Evolutionary conservation across 1,140 invertebrate genomes (phyloP), one percentile per base, ranked within the genome.

Genomic region (Pararge aegeria): DNA sequence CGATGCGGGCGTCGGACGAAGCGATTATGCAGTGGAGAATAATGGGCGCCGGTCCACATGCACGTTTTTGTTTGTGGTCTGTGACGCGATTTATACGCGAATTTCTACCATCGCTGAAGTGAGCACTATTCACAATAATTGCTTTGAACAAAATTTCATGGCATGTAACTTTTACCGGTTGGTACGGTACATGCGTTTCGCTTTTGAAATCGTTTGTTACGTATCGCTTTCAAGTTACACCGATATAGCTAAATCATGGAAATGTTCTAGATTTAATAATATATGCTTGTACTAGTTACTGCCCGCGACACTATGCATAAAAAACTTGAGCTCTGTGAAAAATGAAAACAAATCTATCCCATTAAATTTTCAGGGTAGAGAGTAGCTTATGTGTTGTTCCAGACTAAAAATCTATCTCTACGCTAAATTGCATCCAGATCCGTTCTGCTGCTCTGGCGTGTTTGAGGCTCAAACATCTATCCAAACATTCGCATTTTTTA

Each of bases 21-120:
- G 82, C 86, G 86, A 89, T 89, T 89, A 89, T 89, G 83, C 86
- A 87, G 86, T 89, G 84, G 84, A 89, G 84, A 89, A 87, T 89
- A 89, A 87, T 89, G 84, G 87, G 70, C 80, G 78, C 81, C 80
- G 81, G 84, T 89, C 87, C 84, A 85, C 87, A 85, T 89, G 84
- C 83, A 89, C 84, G 87, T 89, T 89, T 89, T 89, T 89, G 87
- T 89, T 89, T 89, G 87, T 87, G 87, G 87, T 85, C 87, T 89
- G 80, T 85, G 87, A 89, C 84, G 84, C 87, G 84, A 89, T 89
- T 89, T 89, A 89, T 89, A 87, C 84, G 77, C 74, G 84, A 87
- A 87, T 85, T 87, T 87, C 84, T 84, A 82, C 86, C 83, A 76
- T 83, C 78, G 81, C 83, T 81, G 80, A 89, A 89, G 86, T 89